Conservation (phyloP, 2,888 invertebrate genomes). For the Cryptus armator region DNA sequence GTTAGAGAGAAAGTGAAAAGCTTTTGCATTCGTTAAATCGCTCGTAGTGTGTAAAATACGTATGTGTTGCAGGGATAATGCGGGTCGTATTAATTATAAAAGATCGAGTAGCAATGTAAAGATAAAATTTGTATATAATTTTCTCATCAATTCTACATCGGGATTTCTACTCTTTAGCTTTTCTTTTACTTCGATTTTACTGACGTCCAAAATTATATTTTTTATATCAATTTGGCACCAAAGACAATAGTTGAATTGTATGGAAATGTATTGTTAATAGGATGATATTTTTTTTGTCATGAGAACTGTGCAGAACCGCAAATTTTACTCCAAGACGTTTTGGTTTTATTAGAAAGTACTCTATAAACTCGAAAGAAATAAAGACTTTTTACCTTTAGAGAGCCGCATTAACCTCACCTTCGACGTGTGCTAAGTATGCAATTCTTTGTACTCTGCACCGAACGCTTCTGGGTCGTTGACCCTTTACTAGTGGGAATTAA, state of each 20-base stretch:
- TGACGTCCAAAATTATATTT: background rate
- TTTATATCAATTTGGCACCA: no score
- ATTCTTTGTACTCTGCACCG: constrained; percentile 1
- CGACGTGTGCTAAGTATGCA: constrained; percentile 9
- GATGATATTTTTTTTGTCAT: no score
- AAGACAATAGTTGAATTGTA: no score
- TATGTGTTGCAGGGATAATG: background rate
- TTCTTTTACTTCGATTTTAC: no score
- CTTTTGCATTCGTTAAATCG: constrained; percentile 22
- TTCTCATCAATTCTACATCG: background rate
- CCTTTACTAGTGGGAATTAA: constrained; percentile 33
- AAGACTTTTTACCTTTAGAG: background rate
- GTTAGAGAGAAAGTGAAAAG: constrained; percentile 14
- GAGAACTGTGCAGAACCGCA: no score
- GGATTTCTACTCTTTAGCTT: background rate
- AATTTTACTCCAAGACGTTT: no score
- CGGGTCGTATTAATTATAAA: background rate
- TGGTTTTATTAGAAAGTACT: no score
- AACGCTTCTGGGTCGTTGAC: constrained; percentile 13
- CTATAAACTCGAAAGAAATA: background rate
- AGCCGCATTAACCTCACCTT: background rate
- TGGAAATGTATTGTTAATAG: no score
- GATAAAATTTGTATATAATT: background rate
- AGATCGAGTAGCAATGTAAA: background rate
- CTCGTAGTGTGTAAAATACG: background rate